Base-by-base conservation (phyloP, 2,113 vertebrate genomes). In the Upupa epops region DNA sequence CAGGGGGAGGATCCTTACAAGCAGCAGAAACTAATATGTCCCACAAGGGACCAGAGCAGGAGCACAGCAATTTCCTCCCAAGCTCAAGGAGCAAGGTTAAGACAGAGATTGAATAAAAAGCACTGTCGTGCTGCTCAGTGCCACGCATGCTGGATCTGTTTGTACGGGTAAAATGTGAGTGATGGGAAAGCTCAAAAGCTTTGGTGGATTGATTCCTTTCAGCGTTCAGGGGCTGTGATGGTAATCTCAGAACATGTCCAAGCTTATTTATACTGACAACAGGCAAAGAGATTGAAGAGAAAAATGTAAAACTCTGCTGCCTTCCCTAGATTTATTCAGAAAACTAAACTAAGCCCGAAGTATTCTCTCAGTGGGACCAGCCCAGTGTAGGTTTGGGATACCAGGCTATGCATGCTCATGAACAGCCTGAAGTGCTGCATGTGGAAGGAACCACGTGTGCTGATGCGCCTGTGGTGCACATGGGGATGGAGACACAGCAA, bases 381-480 rank as follows among this genome's bases (percentile, higher is more conserved):
- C 25, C 25, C 0, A 1, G 16, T 6, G 22, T 36, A 46, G 48
- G 58, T 49, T 89, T 13, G 8, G 69, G 69, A 8, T 1, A 1
- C 8, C 36, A 55, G 49, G 46, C 4, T 25, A 34, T 2, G 10
- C 17, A 36, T 1, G 18, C 32, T 51, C 61, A 16, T 11, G 2
- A 72, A 9, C 32, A 66, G 42, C 34, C 56, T 0, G 0, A 3
- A 15, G 20, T 1, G 3, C 3, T 46, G 58, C 32, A 55, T 4
- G 0, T 1, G 2, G 34, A 31, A 21, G 21, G 32, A 49, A 6
- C 6, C 0, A 0, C 0, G 0, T 3, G 19, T 25, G 77, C 18
- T 0, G 0, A 2, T 6, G 18, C 4, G 37, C 24, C 70, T 0
- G 0, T 0, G 0, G 25, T 2, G 24, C 68, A 21, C 7, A 1